Conservation (phyloP, 2,888 invertebrate genomes). For the Cephus spinipes region DNA sequence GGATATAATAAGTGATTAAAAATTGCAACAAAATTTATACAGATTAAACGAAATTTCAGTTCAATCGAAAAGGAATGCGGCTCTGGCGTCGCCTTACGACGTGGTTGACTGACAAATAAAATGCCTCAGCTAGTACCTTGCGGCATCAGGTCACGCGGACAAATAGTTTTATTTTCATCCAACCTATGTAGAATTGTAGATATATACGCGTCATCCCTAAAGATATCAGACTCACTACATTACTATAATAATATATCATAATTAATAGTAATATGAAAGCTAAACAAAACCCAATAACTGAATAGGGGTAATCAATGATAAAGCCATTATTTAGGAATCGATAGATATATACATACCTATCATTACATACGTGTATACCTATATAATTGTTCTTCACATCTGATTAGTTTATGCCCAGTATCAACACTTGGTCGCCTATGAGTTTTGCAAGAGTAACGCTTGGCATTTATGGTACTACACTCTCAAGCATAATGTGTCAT, state of each 20-base stretch:
- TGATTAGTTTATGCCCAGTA: not conserved
- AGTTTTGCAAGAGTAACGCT: not conserved
- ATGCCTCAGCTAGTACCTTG: not conserved
- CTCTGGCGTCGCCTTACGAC: not conserved
- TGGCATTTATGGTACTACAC: not conserved
- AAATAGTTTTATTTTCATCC: conserved; percentile 1
- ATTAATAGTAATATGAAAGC: not conserved
- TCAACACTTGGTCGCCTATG: not conserved
- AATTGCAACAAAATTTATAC: not conserved
- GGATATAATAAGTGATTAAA: not conserved
- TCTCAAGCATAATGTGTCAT: not conserved
- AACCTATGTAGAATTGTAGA: not conserved
- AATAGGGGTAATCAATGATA: not conserved
- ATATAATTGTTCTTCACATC: not conserved
- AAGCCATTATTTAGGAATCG: not conserved
- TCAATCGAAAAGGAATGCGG: not conserved
- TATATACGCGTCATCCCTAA: not conserved
- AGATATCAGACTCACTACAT: not conserved
- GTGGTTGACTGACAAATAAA: not conserved
- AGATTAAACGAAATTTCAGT: not conserved
- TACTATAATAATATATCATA: not conserved
- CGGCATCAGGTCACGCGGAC: not conserved
- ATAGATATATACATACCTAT: not conserved
- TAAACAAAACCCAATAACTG: not conserved
- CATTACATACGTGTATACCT: not conserved